Conservation (phyloP, 1,140 invertebrate genomes). For the Ectropis grisescens region DNA sequence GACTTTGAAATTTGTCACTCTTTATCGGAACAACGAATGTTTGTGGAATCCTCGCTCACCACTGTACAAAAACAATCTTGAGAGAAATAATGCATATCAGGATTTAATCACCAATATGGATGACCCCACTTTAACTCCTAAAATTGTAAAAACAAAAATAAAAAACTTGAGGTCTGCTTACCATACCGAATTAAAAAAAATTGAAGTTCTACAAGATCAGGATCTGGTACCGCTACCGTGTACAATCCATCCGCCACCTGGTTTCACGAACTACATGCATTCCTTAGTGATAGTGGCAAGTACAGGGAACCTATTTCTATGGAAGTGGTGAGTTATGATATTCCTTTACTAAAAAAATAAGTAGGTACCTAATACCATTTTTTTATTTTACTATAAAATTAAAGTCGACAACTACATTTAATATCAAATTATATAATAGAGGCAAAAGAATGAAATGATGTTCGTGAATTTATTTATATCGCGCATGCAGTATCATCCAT, state of each 20-base stretch:
- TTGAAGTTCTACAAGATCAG: conserved; percentile 9
- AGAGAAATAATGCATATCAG: conserved; percentile 13
- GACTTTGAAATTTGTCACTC: conserved; percentile 12
- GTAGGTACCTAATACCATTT: conserved; percentile 12
- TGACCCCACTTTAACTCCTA: conserved; percentile 10
- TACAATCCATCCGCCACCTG: conserved; percentile 9
- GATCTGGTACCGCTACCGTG: conserved; percentile 6
- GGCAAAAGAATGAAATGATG: conserved; percentile 6
- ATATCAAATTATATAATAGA: conserved; percentile 4
- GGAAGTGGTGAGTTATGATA: conserved; percentile 8
- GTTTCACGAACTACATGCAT: conserved; percentile 13
- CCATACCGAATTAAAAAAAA: conserved; percentile 11
- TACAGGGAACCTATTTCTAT: conserved; percentile 7
- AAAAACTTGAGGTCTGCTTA: conserved; percentile 15
- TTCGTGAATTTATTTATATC: conserved; percentile 5
- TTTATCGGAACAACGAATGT: conserved; percentile 13
- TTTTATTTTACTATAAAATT: too few relatives aligned
- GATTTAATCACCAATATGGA: conserved; percentile 12
- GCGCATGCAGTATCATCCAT: too few relatives aligned
- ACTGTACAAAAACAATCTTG: conserved; percentile 15
- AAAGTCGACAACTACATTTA: too few relatives aligned
- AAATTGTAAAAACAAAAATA: conserved; percentile 16
- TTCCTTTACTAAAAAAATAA: conserved; percentile 9
- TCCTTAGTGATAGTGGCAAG: conserved; percentile 6
- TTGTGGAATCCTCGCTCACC: conserved; percentile 11